phyloP scores from a whole-genome alignment of 2,113 vertebrate species.

The Tetrao urogallus region DNA sequence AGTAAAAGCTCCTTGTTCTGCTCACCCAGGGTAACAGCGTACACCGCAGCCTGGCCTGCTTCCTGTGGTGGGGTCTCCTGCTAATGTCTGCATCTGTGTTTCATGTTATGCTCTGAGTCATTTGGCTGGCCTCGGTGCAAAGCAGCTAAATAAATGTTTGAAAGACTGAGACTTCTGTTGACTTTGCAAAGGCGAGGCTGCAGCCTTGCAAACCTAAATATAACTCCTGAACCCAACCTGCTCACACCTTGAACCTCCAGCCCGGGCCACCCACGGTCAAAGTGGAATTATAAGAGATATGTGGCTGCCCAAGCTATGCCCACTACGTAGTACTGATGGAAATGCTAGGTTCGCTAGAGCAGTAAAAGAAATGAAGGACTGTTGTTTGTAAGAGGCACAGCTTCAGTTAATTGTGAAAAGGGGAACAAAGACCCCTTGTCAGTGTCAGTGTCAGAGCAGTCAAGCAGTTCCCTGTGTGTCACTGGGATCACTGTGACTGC shows the following conservation, averaged over 20 bases:
- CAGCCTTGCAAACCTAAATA: neutral
- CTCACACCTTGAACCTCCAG: neutral
- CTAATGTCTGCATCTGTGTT: neutral
- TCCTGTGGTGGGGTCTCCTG: neutral
- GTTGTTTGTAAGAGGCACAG: neutral
- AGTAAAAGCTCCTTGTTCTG: neutral
- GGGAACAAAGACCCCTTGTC: neutral
- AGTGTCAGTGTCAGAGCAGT: accelerated
- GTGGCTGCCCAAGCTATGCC: neutral
- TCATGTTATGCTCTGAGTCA: conserved; percentile 27
- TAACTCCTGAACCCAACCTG: neutral
- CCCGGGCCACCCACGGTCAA: neutral
- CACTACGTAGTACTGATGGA: neutral
- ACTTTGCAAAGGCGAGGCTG: conserved; percentile 16
- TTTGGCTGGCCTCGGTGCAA: neutral
- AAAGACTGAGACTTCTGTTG: neutral
- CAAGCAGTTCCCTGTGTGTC: neutral
- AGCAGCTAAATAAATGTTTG: conserved; percentile 32
- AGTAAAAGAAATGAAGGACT: neutral
- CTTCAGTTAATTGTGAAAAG: neutral
- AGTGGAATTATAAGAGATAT: neutral
- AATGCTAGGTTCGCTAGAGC: neutral
- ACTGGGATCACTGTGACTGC: neutral
- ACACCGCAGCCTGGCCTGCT: neutral
- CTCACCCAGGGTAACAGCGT: neutral